phyloP scores from a whole-genome alignment of 92 coral and sea anemone genomes.

The Palythoa grandiflora region DNA sequence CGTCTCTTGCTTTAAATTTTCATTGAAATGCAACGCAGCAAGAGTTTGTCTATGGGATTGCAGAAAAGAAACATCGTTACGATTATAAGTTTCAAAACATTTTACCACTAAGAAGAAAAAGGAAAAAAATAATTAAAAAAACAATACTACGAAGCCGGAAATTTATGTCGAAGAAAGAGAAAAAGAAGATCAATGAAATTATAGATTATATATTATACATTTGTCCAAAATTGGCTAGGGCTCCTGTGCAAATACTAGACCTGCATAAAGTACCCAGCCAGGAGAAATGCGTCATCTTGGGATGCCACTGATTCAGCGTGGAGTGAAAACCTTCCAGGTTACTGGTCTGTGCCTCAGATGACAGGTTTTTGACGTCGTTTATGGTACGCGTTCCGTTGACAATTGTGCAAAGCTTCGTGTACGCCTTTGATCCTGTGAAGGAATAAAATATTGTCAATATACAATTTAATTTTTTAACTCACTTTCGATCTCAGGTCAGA shows the following conservation, averaged over 20 bases:
- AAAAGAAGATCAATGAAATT: too few species aligned
- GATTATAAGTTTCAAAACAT: too few species aligned
- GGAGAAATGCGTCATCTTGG: neutral
- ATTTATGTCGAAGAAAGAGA: too few species aligned
- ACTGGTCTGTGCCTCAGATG: neutral
- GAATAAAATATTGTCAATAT: neutral
- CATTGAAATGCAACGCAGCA: slow-evolving; percentile 48
- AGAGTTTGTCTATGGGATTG: slow-evolving; percentile 22
- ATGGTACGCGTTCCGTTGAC: neutral
- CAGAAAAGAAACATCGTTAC: neutral
- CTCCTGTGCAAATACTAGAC: neutral
- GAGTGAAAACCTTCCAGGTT: neutral
- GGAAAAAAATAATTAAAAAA: too few species aligned
- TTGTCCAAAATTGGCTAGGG: too few species aligned
- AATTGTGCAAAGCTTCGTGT: neutral
- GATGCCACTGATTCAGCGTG: neutral
- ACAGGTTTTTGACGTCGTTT: neutral
- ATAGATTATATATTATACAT: too few species aligned
- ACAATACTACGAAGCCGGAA: too few species aligned
- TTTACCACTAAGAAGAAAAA: too few species aligned
- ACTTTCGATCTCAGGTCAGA: too few species aligned
- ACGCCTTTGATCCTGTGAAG: neutral
- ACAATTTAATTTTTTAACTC: too few species aligned
- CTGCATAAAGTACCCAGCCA: slow-evolving; percentile 6
- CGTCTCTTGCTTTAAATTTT: slow-evolving; percentile 40